Base-by-base conservation (phyloP, 1,140 invertebrate species). In the Telenomus remus region DNA sequence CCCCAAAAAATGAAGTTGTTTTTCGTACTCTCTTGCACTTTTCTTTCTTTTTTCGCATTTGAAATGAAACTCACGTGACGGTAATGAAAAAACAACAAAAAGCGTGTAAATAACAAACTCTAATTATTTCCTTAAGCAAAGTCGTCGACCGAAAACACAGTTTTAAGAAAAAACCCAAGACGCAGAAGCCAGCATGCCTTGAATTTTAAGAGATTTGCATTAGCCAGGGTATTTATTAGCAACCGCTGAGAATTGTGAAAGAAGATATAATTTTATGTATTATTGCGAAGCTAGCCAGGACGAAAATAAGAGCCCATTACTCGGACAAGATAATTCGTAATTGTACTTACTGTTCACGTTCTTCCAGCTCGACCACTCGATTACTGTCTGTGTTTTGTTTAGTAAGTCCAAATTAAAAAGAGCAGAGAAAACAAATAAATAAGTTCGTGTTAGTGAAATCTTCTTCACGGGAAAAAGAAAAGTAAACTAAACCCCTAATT, bases 271-370 rank as follows among this genome's bases (percentile, higher is more conserved):
- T 73, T 65, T 54, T n/a, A 47, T 55, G 47, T 50, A 37, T 51
- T 34, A 59, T 59, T 65, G 56, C 43, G 10, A 49, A 15, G 44
- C 27, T 43, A 59, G 55, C 19, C 47, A 57, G 39, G 33, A 14
- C 35, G 34, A 49, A 61, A 69, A 64, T n/a, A 53, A 46, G 39
- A 48, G 53, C 47, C 13, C 59, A 78, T 76, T 68, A 79, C 48
- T 66, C 48, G 59, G 55, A 71, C 76, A 73, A 79, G 54, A 50
- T 68, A 76, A 79, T 76, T 66, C 55, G 64, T 65, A 78, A 71
- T 70, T 78, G 84, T 88, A 94, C 93, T 95, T 93, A 95, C 93
- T 94, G 94, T 89, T 95, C 93, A 82, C 93, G 90, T 89, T 94
- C 93, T 87, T 94, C 93, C 89, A 94, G 88, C 84, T 93, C 91